Base-by-base conservation (phyloP, 2,888 invertebrate genomes). In the Orthonychiurus folsomi region DNA sequence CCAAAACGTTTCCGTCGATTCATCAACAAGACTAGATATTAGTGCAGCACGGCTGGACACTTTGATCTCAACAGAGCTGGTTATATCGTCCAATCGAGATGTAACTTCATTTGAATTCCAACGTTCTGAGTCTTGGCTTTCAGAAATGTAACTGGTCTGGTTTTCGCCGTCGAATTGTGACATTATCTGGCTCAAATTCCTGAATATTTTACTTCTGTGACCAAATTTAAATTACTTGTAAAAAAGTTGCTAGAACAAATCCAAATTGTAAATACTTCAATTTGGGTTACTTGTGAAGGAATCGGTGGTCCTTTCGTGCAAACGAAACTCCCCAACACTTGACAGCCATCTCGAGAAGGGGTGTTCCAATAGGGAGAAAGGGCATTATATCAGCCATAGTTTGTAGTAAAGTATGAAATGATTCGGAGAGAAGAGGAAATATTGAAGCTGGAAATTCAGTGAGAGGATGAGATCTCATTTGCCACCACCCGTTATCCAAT, bases 1-100 rank as follows among this genome's bases (percentile, higher is more conserved):
- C 97, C 97, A 97, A 79, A 97, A 97, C 0, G 97, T 97, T 77
- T 97, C 97, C 0, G 95, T 94, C 3, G 93, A 93, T 74, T 88
- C 89, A 76, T 97, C 97, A 0, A 87, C 89, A 20, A 97, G 81
- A 69, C 93, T 93, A 1, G 87, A 89, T 2, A 92, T 86, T 92
- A 97, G 93, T 5, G 93, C 94, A 74, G 88, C 91, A 0, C 96
- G 83, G 69, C 94, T 95, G 0, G 95, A 95, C 0, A 93, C 92
- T 70, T 87, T 89, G 56, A 94, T 84, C 72, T 91, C 89, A 28
- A 87, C 82, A 72, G 81, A 80, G 0, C 82, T 77, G 0, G 92
- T 92, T 68, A 93, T 79, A 76, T 93, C 93, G 1, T 59, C 21
- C 18, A 71, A 63, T 23, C 64, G 66, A 9, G 65, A 67, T 0